These are phyloP conservation scores for Misgurnus anguillicaudatus DNA, from an alignment of 2,113 vertebrate genomes.

Conservation along the genomic window DNA sequence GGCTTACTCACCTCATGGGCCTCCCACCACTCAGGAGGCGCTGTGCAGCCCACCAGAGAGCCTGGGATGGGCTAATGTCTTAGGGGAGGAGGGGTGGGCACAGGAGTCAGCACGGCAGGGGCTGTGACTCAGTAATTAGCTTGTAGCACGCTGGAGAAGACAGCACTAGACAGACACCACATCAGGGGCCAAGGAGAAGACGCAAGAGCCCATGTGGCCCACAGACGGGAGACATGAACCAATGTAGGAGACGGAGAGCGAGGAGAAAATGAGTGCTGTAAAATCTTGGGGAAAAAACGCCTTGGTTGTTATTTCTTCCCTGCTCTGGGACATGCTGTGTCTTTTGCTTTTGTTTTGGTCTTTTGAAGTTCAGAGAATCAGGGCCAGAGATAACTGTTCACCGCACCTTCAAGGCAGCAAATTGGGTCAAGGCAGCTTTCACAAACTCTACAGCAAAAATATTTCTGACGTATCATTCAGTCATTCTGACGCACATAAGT, in stretches of 20 bases:
- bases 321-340: constrained; percentile 52
- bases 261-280: constrained; percentile 54
- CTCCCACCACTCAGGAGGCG: constrained; percentile 51
- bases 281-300: constrained; percentile 39
- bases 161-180: constrained; percentile 67
- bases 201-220: constrained; percentile 66
- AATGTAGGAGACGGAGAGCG: constrained; percentile 42
- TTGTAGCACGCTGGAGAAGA: constrained; percentile 63
- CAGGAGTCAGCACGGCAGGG: constrained; percentile 55
- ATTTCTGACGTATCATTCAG: constrained; percentile 11
- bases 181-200: constrained; percentile 65
- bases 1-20: constrained; percentile 47
- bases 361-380: constrained; percentile 39
- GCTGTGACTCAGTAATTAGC: constrained; percentile 74
- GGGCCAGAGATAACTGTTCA: constrained; percentile 16
- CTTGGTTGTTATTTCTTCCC: constrained; percentile 53
- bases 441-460: neutral
- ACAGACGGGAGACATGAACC: constrained; percentile 50
- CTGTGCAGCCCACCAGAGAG: constrained; percentile 40
- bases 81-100: constrained; percentile 35
- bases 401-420: neutral
- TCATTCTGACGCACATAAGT: constrained; percentile 21
- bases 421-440: constrained; percentile 2
- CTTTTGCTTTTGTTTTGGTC: constrained; percentile 60
- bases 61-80: constrained; percentile 23